phyloP scores from a whole-genome alignment of 1,140 invertebrate genomes.

The Drosophila tristis region DNA sequence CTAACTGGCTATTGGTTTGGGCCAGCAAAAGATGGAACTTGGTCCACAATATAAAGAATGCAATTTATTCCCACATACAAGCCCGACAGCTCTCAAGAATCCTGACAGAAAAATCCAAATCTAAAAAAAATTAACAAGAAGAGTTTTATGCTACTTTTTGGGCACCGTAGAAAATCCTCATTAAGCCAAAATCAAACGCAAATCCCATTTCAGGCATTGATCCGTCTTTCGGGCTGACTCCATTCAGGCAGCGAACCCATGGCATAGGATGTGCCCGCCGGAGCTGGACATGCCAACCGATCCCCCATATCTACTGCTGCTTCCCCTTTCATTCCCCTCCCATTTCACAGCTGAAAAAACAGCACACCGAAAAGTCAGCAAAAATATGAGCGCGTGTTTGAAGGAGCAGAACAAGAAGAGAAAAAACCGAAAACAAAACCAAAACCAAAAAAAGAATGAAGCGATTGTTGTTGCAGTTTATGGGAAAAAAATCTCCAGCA shows the following conservation, averaged over 20 bases:
- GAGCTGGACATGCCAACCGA: no score
- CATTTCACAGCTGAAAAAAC: constrained; percentile 1
- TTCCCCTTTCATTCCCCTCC: no score
- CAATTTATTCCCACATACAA: no score
- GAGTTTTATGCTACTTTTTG: no score
- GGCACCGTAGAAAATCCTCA: no score
- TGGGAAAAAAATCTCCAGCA: constrained; percentile 56
- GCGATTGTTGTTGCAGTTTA: constrained; percentile 60
- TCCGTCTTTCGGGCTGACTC: neutral
- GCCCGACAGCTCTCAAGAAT: no score
- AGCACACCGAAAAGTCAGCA: constrained; percentile 62
- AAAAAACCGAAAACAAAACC: neutral
- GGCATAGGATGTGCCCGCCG: no score
- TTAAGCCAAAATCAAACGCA: no score
- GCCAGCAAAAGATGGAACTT: neutral
- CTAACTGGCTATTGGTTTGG: neutral
- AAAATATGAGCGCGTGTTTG: constrained; percentile 65
- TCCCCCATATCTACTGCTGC: no score
- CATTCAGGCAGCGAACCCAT: neutral
- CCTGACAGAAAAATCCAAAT: no score
- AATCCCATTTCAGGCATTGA: no score
- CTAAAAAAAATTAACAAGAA: no score
- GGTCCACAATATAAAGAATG: neutral
- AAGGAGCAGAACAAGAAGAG: constrained; percentile 20
- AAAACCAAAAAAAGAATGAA: constrained; percentile 48